Evolutionary conservation across 2,888 invertebrate genomes (phyloP).

Genomic region (Nephrotoma flavescens): DNA sequence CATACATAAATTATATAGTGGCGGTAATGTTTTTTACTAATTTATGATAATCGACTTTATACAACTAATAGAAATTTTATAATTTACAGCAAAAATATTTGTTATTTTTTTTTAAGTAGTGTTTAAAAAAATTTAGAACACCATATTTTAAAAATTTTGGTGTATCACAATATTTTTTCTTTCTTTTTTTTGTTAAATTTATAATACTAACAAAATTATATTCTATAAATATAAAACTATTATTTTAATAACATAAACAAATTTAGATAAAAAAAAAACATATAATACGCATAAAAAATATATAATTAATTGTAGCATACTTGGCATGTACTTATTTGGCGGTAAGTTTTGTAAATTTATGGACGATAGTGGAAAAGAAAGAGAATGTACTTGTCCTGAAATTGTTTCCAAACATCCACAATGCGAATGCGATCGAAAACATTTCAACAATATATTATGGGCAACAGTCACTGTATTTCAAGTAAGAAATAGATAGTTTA

Average conservation of each 20-base stretch:
- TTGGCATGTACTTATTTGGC: constrained; percentile 99
- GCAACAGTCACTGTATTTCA: constrained; percentile 95
- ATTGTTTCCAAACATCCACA: constrained; percentile 75
- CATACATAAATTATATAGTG: background rate
- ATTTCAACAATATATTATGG: constrained; percentile 97
- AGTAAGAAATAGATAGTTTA: constrained; percentile 46
- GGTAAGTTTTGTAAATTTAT: constrained; percentile 98
- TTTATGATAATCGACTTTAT: background rate
- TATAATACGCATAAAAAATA: background rate
- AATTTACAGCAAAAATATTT: background rate
- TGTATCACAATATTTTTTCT: background rate
- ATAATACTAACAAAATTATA: background rate
- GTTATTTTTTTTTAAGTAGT: background rate
- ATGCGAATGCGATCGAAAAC: constrained; percentile 95
- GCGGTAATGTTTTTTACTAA: background rate
- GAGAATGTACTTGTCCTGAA: constrained; percentile 88
- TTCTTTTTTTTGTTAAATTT: background rate
- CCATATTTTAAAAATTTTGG: background rate
- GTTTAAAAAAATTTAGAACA: background rate
- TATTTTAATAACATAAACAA: background rate
- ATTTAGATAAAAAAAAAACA: background rate
- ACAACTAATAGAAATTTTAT: background rate
- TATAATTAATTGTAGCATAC: constrained; percentile 50
- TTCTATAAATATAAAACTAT: background rate
- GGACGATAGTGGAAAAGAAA: constrained; percentile 61